These are phyloP conservation scores for Ancistrus triradiatus DNA, from an alignment of 2,113 vertebrate genomes.

Conservation along the genomic window DNA sequence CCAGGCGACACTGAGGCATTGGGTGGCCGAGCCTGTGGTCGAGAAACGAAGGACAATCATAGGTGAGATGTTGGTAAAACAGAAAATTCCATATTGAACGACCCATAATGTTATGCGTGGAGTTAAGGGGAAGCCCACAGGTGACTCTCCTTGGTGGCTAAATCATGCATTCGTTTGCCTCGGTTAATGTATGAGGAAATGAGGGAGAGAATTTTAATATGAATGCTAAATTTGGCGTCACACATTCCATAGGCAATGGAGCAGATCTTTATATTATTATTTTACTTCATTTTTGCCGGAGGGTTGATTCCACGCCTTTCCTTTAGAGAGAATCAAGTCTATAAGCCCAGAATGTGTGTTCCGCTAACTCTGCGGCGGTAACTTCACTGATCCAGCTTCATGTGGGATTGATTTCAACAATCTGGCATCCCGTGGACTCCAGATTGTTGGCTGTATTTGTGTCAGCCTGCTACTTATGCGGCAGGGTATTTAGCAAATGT, in stretches of 20 bases:
- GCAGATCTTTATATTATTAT: no score
- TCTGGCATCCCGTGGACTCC: neutral
- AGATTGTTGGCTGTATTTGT: neutral
- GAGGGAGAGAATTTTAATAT: no score
- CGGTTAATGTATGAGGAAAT: no score
- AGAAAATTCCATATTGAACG: neutral
- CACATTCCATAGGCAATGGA: no score
- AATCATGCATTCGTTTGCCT: neutral
- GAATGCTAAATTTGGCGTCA: no score
- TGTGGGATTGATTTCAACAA: neutral
- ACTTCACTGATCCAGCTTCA: neutral
- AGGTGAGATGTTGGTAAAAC: conserved; percentile 66
- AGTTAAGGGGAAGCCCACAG: no score
- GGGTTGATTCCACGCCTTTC: no score
- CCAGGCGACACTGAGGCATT: conserved; percentile 78
- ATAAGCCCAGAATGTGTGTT: neutral
- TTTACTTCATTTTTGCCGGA: no score
- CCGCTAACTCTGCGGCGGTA: neutral
- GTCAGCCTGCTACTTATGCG: neutral
- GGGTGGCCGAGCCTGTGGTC: conserved; percentile 82
- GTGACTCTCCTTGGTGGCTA: no score
- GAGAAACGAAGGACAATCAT: conserved; percentile 80
- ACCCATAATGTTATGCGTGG: neutral
- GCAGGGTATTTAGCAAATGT: no score
- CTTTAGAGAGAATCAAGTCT: no score